A percentile compares a stretch with the other conserved stretches of the same genome.
These are phyloP conservation scores for Meles meles DNA, from an alignment of 2,113 vertebrate genomes.

Conservation along the genomic window DNA sequence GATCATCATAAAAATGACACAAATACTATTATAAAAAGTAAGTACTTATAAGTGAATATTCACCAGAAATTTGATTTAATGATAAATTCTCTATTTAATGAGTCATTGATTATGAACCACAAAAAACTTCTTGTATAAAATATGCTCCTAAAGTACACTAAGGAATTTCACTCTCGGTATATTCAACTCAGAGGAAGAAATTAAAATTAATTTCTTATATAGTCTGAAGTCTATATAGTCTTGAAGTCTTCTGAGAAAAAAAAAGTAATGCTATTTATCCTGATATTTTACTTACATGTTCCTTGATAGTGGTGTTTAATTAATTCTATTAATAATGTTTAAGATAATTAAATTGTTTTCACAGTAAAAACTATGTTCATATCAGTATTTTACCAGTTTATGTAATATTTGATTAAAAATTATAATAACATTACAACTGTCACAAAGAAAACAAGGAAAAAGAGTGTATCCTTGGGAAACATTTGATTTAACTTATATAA, in stretches of 20 bases:
- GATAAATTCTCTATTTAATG: neutral
- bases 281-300: neutral
- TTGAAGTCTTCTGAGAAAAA: neutral
- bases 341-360: neutral
- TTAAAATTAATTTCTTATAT: neutral
- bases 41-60: neutral
- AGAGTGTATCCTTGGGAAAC: neutral
- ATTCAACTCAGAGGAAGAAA: neutral
- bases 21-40: neutral
- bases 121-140: neutral
- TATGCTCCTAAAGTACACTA: neutral
- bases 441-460: neutral
- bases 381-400: neutral
- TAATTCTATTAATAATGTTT: neutral
- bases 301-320: neutral
- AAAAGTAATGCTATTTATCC: neutral
- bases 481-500: neutral
- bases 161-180: neutral
- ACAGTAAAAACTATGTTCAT: neutral
- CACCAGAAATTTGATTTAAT: neutral
- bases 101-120: neutral
- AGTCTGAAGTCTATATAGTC: no score
- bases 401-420: neutral
- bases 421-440: neutral
- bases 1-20: neutral